phyloP scores from a whole-genome alignment of 2,888 invertebrate genomes.

The Myopa testacea region DNA sequence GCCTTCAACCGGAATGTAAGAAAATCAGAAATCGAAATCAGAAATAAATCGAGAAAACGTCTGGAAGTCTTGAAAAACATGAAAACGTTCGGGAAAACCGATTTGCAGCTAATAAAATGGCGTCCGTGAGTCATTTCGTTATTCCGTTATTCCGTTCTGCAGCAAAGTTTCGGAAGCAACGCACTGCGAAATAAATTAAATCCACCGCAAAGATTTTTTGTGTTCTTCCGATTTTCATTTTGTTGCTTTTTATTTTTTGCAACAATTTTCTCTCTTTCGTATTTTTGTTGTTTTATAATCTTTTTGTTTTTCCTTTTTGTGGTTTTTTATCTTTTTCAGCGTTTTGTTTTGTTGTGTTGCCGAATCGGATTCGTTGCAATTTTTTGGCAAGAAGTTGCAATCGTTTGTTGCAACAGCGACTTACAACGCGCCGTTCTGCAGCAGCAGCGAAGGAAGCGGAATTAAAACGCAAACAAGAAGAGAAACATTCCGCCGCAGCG shows the following conservation, averaged over 20 bases:
- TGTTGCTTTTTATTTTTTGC: neutral
- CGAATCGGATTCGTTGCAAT: conserved; percentile 24
- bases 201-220: conserved; percentile 8
- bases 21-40: no score
- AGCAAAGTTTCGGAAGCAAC: neutral
- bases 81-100: neutral
- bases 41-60: no score
- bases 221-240: neutral
- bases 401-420: conserved; percentile 22
- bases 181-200: conserved; percentile 31
- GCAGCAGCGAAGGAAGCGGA: conserved; percentile 7
- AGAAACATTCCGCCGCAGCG: neutral
- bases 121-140: neutral
- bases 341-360: neutral
- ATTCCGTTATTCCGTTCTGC: neutral
- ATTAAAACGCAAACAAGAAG: conserved; percentile 9
- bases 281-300: neutral
- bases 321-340: no score
- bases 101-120: conserved; percentile 8
- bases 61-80: neutral
- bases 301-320: neutral
- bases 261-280: no score
- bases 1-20: no score
- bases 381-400: conserved; percentile 35
- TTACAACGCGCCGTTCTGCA: conserved; percentile 13